A percentile compares a stretch with the other conserved stretches of the same genome.
phyloP scores from a whole-genome alignment of 2,888 invertebrate species.

The Pegoplata infirma region DNA sequence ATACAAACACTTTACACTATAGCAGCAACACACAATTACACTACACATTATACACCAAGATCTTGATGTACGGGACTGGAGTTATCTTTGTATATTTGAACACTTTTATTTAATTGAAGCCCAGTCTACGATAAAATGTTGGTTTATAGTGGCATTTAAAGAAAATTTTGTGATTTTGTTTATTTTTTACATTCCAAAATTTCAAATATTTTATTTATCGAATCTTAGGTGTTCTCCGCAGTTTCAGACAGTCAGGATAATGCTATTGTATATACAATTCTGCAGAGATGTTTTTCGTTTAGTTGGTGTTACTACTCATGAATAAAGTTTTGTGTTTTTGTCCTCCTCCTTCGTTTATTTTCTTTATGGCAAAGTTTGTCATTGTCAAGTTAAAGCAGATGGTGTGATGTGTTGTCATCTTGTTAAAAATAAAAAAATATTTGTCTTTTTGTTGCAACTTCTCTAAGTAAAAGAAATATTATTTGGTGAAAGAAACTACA shows the following conservation, averaged over 20 bases:
- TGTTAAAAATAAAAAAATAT: slow-evolving; percentile 56
- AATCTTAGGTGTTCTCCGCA: background rate
- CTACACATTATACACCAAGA: background rate
- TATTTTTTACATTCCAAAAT: too few species aligned
- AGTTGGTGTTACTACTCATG: slow-evolving; percentile 49
- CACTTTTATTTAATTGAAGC: too few species aligned
- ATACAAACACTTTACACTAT: slow-evolving; percentile 8
- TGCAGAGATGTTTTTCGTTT: slow-evolving; percentile 40
- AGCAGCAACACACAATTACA: background rate
- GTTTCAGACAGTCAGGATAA: slow-evolving; percentile 13
- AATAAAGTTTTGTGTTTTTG: slow-evolving; percentile 33
- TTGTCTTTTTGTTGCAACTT: slow-evolving; percentile 50
- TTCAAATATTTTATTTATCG: too few species aligned
- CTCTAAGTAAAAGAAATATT: slow-evolving; percentile 34
- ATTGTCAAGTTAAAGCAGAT: slow-evolving; percentile 62
- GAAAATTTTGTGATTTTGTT: too few species aligned
- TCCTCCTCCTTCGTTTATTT: slow-evolving; percentile 32
- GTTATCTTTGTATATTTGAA: background rate
- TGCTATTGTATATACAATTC: slow-evolving; percentile 31
- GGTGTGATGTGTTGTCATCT: slow-evolving; percentile 63
- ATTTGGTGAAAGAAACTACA: background rate
- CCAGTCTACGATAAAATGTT: too few species aligned
- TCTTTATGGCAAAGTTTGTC: slow-evolving; percentile 59
- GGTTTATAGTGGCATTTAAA: too few species aligned
- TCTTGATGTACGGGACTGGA: too few species aligned